phyloP scores from a whole-genome alignment of 2,113 vertebrate species.

The Sapajus apella region DNA sequence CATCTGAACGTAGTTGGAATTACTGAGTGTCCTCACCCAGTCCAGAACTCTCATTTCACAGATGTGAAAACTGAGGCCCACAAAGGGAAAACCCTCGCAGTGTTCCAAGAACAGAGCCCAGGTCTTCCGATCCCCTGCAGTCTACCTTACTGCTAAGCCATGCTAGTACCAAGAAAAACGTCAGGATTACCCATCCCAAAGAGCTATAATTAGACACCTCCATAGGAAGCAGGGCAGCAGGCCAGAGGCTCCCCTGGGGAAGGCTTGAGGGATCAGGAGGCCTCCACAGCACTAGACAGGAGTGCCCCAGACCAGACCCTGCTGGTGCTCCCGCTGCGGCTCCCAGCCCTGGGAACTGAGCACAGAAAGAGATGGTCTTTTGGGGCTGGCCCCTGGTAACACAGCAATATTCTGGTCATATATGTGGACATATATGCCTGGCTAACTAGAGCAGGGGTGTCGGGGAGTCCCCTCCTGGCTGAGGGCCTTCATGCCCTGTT shows the following conservation, averaged over 20 bases:
- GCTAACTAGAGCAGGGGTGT: background rate
- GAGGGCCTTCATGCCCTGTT: background rate
- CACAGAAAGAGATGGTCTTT: background rate
- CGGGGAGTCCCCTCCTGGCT: background rate
- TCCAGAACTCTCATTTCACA: too few relatives aligned
- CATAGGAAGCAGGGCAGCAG: background rate
- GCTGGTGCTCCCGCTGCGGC: background rate
- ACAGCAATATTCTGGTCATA: background rate
- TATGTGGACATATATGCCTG: background rate
- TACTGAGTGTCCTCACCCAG: accelerated
- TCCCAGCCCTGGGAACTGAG: background rate
- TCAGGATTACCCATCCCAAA: background rate
- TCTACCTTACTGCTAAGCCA: background rate
- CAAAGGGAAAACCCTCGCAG: background rate
- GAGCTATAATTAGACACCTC: background rate
- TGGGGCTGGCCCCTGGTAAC: background rate
- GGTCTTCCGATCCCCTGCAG: background rate
- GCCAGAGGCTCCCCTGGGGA: background rate
- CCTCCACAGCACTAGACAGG: background rate
- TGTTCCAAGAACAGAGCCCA: background rate
- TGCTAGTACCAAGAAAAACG: background rate
- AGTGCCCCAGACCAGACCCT: background rate
- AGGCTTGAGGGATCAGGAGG: background rate
- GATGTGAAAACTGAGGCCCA: background rate
- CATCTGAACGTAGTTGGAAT: background rate